Evolutionary conservation across 2,888 invertebrate species (phyloP).

Genomic region (Colletes collaris): DNA sequence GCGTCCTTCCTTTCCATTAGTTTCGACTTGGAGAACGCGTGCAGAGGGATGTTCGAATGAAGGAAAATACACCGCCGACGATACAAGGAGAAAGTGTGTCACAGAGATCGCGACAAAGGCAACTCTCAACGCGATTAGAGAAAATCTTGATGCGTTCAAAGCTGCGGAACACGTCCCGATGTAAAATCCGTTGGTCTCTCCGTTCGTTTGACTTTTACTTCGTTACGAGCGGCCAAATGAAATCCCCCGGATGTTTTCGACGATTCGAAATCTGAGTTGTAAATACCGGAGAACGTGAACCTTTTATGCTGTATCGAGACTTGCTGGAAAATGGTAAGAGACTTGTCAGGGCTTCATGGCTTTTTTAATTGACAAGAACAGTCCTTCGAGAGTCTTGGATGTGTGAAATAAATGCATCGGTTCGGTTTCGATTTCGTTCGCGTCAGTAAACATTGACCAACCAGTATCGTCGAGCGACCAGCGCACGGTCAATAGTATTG

Average conservation of each 20-base stretch:
- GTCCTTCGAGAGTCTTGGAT: too few relatives aligned
- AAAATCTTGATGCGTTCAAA: too few relatives aligned
- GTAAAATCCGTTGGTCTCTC: not conserved
- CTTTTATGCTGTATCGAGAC: too few relatives aligned
- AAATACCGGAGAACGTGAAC: not conserved
- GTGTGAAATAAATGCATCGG: not conserved
- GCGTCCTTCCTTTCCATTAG: slow-evolving; percentile 45
- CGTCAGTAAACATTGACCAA: not conserved
- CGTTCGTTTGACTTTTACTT: slow-evolving; percentile 6
- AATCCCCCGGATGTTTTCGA: not conserved
- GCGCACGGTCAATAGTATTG: too few relatives aligned
- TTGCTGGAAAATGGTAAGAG: too few relatives aligned
- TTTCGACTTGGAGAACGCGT: slow-evolving; percentile 25
- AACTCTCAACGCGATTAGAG: too few relatives aligned
- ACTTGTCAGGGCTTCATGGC: too few relatives aligned
- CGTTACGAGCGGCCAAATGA: not conserved
- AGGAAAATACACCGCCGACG: not conserved
- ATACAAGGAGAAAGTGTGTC: not conserved
- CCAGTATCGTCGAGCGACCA: too few relatives aligned
- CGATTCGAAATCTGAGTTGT: not conserved
- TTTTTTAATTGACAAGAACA: too few relatives aligned
- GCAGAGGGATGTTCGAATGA: not conserved
- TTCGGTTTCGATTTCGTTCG: not conserved
- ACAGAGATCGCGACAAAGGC: too few relatives aligned
- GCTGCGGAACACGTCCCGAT: not conserved